These are phyloP conservation scores for Centropristis striata DNA, from an alignment of 2,113 vertebrate genomes.

Conservation along the genomic window DNA sequence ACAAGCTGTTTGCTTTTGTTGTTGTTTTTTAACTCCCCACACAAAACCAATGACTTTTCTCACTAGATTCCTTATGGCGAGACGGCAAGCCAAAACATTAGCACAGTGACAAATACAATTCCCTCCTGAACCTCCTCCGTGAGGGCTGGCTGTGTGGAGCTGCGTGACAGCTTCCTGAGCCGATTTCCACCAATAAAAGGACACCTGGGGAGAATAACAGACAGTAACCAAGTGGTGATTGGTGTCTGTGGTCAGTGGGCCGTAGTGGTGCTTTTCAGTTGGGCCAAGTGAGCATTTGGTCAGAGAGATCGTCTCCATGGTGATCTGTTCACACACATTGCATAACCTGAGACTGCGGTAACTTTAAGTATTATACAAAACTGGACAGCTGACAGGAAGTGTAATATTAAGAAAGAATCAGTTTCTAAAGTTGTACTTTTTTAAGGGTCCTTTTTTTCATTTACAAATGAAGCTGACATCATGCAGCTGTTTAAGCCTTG, in stretches of 20 bases:
- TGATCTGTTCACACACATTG: background rate
- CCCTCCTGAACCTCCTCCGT: slow-evolving; percentile 8
- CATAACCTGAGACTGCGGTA: background rate
- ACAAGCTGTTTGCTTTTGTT: slow-evolving; percentile 39
- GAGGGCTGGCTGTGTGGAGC: slow-evolving; percentile 9
- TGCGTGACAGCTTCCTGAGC: background rate
- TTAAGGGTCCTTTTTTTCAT: too few relatives aligned
- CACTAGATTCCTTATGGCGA: slow-evolving; percentile 36
- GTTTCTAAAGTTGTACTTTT: background rate
- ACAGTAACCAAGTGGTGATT: slow-evolving; percentile 3
- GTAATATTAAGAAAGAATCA: too few relatives aligned
- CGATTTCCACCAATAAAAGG: slow-evolving; percentile 4
- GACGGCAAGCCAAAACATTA: background rate
- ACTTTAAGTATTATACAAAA: background rate
- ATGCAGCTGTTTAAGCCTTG: too few relatives aligned
- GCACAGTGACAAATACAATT: slow-evolving; percentile 19
- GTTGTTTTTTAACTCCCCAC: slow-evolving; percentile 1
- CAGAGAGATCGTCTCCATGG: background rate
- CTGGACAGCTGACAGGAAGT: background rate
- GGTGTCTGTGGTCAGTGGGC: slow-evolving; percentile 15
- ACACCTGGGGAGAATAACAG: background rate
- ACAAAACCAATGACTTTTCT: slow-evolving; percentile 32
- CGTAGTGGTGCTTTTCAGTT: background rate
- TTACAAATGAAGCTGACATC: too few relatives aligned
- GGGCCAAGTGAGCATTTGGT: background rate